Base-by-base conservation (phyloP, 2,797 vertebrate species). In the Sorex maritimensis region DNA sequence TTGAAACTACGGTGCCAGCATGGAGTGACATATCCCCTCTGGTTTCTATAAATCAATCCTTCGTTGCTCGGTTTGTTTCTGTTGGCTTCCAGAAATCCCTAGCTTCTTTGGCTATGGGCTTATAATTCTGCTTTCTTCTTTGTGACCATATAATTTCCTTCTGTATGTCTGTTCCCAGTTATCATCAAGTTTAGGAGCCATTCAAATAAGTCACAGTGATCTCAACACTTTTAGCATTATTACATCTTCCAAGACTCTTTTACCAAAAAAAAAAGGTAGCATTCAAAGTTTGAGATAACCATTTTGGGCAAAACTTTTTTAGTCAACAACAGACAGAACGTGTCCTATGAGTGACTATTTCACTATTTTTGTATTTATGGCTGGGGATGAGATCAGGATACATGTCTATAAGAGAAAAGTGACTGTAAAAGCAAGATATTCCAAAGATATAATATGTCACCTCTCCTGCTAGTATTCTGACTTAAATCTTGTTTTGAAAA, bases 31-130 rank as follows among this genome's bases (percentile, higher is more conserved):
- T 28, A 1, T 1, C 49, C 6, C 17, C 17, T 41, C 58, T 69
- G 1, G 1, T 4, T 3, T 71, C 6, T 28, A 1, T 11, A 0
- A 6, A 15, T 30, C 26, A 49, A 28, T 15, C 0, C 4, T 61
- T 14, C 15, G 23, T 49, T 28, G 2, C 5, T 69, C 21, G 78
- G 30, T 2, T 4, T n/a, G 44, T 21, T 81, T 90, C 34, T 49
- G 24, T 13, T 26, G 24, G 15, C 24, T 26, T 13, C 1, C 3
- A 17, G 0, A 3, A 34, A 63, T 15, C 10, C 68, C 14, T 12
- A 41, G 2, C 24, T 28, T 21, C 10, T 68, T 19, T 13, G 49
- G 2, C 24, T 28, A 17, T 41, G 41, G 41, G 4, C 34, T 8
- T 1, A n/a, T 6, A 17, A 24, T 34, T 46, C 46, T 12, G 30